phyloP scores from a whole-genome alignment of 2,797 vertebrate genomes.

The Crax fasciolata region DNA sequence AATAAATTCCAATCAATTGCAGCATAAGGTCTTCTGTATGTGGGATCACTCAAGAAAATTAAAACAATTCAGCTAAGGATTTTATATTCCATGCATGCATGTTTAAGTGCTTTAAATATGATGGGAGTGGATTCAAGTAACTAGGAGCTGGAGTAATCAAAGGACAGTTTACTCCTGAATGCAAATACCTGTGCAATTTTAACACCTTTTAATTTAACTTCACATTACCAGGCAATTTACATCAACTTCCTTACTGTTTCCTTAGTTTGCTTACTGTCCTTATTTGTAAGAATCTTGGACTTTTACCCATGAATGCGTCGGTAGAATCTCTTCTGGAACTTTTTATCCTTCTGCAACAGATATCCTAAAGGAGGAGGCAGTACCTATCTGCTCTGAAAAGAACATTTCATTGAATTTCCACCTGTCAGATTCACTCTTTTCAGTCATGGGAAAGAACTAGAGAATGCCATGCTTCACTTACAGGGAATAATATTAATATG shows the following conservation, averaged over 20 bases:
- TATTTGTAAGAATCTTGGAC: background rate
- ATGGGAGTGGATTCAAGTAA: background rate
- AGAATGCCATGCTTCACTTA: background rate
- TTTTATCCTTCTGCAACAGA: background rate
- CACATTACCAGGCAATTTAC: background rate
- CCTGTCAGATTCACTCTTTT: background rate
- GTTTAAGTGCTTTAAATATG: background rate
- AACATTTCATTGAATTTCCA: background rate
- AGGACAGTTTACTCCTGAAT: background rate
- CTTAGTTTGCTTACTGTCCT: background rate
- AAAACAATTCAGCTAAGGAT: background rate
- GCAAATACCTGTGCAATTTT: background rate
- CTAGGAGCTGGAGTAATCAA: background rate
- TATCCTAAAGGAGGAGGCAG: constrained; percentile 3
- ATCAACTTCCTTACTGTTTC: background rate
- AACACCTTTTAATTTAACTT: background rate
- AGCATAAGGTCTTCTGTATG: background rate
- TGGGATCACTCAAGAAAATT: background rate
- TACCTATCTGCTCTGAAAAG: background rate
- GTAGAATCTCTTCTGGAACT: background rate
- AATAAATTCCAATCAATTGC: background rate
- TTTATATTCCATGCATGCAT: background rate
- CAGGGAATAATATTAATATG: background rate
- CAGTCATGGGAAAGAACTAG: background rate
- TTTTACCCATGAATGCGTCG: background rate